Conservation (phyloP, 2,888 invertebrate species). For the Plutella xylostella region DNA sequence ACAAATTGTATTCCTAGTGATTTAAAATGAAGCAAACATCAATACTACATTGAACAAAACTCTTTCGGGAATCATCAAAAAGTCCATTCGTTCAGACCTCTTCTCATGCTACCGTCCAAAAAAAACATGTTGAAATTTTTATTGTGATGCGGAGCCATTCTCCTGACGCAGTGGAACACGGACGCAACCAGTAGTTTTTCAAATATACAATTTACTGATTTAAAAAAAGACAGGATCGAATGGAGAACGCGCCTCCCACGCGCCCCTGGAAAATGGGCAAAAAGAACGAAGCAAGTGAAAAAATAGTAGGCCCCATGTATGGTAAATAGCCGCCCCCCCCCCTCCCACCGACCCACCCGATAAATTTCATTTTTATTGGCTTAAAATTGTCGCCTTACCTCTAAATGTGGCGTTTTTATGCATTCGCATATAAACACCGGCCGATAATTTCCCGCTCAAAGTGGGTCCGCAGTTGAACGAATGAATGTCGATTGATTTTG, state of each 20-base stretch:
- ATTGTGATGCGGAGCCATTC: no score
- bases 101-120: background rate
- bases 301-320: slow-evolving; percentile 52
- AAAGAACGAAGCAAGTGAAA: slow-evolving; percentile 47
- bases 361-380: slow-evolving; percentile 26
- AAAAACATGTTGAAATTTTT: background rate
- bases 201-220: slow-evolving; percentile 69
- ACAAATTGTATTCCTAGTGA: no score
- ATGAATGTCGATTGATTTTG: no score
- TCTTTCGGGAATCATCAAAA: no score
- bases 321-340: slow-evolving; percentile 47
- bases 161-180: background rate
- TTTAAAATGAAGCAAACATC: no score
- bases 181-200: slow-evolving; percentile 51
- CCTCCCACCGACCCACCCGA: slow-evolving; percentile 27
- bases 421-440: no score
- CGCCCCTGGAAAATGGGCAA: slow-evolving; percentile 53
- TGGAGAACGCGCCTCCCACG: slow-evolving; percentile 36
- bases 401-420: no score
- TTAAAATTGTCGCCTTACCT: slow-evolving; percentile 10
- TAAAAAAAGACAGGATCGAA: slow-evolving; percentile 46
- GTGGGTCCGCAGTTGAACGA: no score
- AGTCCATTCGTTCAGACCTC: no score
- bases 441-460: no score
- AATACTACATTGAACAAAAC: no score